A percentile compares a stretch with the other conserved stretches of the same genome.
Conservation (phyloP, 2,113 vertebrate species). For the Solenodon paradoxus region DNA sequence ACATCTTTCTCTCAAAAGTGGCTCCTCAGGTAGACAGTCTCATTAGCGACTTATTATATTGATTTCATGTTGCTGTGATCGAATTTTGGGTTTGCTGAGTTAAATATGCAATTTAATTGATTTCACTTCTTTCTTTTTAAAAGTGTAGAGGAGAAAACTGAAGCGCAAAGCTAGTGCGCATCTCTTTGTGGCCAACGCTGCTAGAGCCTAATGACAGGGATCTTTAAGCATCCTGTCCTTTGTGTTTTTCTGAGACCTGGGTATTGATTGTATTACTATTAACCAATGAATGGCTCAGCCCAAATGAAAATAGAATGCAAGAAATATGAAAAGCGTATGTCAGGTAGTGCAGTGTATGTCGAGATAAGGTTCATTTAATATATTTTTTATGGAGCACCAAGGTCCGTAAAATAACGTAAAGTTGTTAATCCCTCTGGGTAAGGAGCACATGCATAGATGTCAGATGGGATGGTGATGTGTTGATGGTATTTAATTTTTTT, state of each 20-base stretch:
- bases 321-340: neutral
- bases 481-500: neutral
- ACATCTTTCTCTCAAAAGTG: too few species aligned
- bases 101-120: neutral
- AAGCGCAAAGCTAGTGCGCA: too few species aligned
- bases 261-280: neutral
- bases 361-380: neutral
- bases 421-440: neutral
- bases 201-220: neutral
- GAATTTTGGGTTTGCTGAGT: neutral
- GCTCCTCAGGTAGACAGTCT: too few species aligned
- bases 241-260: neutral
- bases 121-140: neutral
- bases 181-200: neutral
- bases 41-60: too few species aligned
- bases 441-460: too few species aligned
- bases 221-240: neutral
- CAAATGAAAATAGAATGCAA: neutral
- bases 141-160: neutral
- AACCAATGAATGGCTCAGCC: neutral
- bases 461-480: neutral
- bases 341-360: neutral
- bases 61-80: neutral
- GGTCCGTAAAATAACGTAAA: neutral
- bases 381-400: neutral